phyloP scores from a whole-genome alignment of 2,797 vertebrate species.

The Petrocephalus schoutedeni region DNA sequence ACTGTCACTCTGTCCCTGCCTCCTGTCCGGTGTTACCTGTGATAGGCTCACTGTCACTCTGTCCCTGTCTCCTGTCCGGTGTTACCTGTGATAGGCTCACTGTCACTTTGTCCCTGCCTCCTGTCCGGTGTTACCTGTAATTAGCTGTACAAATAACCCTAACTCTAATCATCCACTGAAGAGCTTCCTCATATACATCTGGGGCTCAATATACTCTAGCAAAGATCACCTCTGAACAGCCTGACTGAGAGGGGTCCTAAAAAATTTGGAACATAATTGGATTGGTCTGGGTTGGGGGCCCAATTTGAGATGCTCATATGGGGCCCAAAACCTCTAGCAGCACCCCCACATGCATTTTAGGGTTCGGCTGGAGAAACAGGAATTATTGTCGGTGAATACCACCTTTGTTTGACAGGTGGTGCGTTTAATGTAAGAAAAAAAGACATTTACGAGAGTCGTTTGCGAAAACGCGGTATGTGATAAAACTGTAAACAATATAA shows the following conservation, averaged over 20 bases:
- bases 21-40: too few relatives aligned
- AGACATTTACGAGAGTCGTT: not conserved
- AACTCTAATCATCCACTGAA: too few relatives aligned
- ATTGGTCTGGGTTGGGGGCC: not conserved
- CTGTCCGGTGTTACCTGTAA: too few relatives aligned
- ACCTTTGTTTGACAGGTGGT: not conserved
- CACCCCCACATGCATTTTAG: not conserved
- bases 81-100: too few relatives aligned
- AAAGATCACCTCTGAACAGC: not conserved
- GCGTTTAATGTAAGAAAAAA: not conserved
- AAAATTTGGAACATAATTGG: not conserved
- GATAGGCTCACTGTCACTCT: too few relatives aligned
- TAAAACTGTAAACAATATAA: constrained; percentile 1
- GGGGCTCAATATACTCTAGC: not conserved
- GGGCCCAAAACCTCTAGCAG: not conserved
- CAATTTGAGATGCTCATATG: not conserved
- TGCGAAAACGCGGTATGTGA: not conserved
- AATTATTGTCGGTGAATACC: not conserved
- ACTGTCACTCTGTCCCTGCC: not conserved
- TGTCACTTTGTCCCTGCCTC: too few relatives aligned
- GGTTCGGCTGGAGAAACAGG: not conserved
- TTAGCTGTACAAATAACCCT: too few relatives aligned
- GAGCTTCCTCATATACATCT: not conserved
- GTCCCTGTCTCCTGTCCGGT: too few relatives aligned
- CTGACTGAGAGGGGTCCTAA: not conserved